Evolutionary conservation across 2,113 vertebrate species (phyloP).

Genomic region (Equus przewalskii): DNA sequence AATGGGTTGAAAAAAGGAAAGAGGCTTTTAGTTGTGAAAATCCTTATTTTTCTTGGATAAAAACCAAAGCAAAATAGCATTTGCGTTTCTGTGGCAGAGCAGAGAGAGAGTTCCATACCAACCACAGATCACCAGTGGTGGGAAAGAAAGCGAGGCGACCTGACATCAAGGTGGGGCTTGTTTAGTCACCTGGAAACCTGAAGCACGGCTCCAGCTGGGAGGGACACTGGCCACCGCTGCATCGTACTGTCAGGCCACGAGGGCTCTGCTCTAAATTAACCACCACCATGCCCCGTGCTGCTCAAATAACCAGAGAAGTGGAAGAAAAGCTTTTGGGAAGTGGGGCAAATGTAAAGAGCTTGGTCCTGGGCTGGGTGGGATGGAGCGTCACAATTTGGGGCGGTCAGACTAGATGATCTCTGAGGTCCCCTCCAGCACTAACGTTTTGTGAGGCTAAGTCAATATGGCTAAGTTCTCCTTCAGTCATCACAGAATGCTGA

Average conservation of each 20-base stretch:
- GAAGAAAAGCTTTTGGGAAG: background rate
- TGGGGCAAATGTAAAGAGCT: background rate
- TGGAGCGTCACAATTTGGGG: background rate
- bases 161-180: too few species aligned
- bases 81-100: background rate
- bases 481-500: background rate
- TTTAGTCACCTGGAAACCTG: background rate
- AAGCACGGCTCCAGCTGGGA: background rate
- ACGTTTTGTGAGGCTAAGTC: background rate
- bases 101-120: background rate
- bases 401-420: background rate
- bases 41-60: background rate
- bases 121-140: background rate
- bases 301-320: background rate
- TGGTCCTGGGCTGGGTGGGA: background rate
- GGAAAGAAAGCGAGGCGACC: background rate
- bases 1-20: background rate
- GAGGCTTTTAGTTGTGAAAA: background rate
- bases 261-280: background rate
- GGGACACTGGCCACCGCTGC: background rate
- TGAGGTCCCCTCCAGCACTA: background rate
- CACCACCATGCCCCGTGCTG: background rate
- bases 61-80: background rate
- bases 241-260: background rate
- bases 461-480: background rate